phyloP scores from a whole-genome alignment of 2,888 invertebrate species.

The Morpho achilles region DNA sequence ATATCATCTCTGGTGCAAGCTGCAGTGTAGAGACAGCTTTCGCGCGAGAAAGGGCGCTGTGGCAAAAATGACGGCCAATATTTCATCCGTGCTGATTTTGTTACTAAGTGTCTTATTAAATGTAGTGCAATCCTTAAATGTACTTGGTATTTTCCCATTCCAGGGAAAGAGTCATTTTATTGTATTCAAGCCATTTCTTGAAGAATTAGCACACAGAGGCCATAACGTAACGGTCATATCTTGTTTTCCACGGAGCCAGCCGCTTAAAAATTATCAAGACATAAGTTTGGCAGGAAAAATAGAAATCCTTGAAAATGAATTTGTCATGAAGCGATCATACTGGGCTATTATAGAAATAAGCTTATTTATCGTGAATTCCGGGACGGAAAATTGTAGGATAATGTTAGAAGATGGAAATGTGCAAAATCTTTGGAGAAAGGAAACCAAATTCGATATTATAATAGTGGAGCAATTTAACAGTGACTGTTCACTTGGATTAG shows the following conservation, averaged over 20 bases:
- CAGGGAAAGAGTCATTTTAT: slow-evolving; percentile 84
- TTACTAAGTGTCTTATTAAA: slow-evolving; percentile 23
- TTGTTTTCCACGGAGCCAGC: slow-evolving; percentile 74
- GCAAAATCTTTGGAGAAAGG: slow-evolving; percentile 50
- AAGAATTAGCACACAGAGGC: slow-evolving; percentile 78
- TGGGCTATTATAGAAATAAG: slow-evolving; percentile 34
- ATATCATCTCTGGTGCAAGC: too few relatives aligned
- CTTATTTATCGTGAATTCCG: slow-evolving; percentile 37
- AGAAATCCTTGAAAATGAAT: slow-evolving; percentile 42
- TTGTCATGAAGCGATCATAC: slow-evolving; percentile 44
- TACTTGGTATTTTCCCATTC: slow-evolving; percentile 82
- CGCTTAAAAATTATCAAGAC: slow-evolving; percentile 50
- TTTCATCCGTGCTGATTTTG: slow-evolving; percentile 13
- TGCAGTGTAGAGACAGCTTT: too few relatives aligned
- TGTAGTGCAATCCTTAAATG: slow-evolving; percentile 51
- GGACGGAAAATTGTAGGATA: slow-evolving; percentile 45
- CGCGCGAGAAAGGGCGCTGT: too few relatives aligned
- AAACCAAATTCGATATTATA: slow-evolving; percentile 77
- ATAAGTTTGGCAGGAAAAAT: slow-evolving; percentile 50
- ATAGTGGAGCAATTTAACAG: slow-evolving; percentile 80
- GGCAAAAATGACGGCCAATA: slow-evolving; percentile 9
- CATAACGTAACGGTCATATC: slow-evolving; percentile 84
- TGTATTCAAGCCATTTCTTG: slow-evolving; percentile 79
- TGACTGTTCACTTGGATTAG: slow-evolving; percentile 81
- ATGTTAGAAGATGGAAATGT: slow-evolving; percentile 48